Evolutionary conservation across 2,113 vertebrate genomes (phyloP), one percentile per base, ranked within the genome.

Genomic region (Dendropsophus ebraccatus): DNA sequence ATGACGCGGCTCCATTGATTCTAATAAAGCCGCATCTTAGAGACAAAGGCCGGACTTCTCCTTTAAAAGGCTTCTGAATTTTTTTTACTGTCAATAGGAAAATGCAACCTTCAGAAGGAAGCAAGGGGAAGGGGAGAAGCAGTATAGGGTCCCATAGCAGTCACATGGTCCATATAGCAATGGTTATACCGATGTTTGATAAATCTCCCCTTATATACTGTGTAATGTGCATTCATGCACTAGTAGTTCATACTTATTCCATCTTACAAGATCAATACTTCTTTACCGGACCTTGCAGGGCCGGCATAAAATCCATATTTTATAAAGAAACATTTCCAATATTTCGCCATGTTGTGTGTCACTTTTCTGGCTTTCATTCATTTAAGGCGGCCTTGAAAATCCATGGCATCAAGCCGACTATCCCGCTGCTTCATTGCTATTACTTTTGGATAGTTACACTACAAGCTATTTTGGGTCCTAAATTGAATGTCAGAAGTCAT

Each of bases 401-500:
- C 4, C 16, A 79, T 87, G 88, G 9, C 62, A 89, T 82, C 74
- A 85, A 89, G 82, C 73, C 10, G 82, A 88, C 84, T 87, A 54
- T 2, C 86, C 67, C 80, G 62, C 37, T 82, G 4, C 23, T 88
- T 62, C 81, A 25, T 81, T 45, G 62, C 83, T 84, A 76, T 89
- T 90, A 84, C 41, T 89, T 49, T 67, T 86, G 70, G 45, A 87
- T 21, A 89, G 82, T 52, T 90, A 87, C 50, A 87, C 74, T 89
- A 81, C 67, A 87, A 88, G 84, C 52, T 88, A 77, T 82, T 81
- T 86, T 85, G 56, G 32, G 47, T 87, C 89, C 90, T 72, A 92
- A 87, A 90, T 91, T 87, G 83, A 84, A 88, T 86, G 82, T 89
- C 83, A 88, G 65, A 88, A 90, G 37, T 85, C 4, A 90, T 89